Evolutionary conservation across 2,888 invertebrate genomes (phyloP).

Genomic region (Cynaeus angustus): DNA sequence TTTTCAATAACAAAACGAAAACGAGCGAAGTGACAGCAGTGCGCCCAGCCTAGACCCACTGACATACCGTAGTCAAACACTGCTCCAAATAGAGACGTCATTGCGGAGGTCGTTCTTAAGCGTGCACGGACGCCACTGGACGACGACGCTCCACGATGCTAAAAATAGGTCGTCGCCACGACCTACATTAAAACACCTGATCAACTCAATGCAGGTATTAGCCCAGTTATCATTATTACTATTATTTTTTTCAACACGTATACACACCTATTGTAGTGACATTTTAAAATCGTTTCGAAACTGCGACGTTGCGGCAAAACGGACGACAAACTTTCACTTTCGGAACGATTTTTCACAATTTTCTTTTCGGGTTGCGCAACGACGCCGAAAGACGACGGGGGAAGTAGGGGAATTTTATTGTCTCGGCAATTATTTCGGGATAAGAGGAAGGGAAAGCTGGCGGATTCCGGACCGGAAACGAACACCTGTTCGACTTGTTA

Average conservation of each 20-base stretch:
- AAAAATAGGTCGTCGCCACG: conserved; percentile 16
- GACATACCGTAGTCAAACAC: conserved; percentile 21
- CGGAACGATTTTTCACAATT: conserved; percentile 33
- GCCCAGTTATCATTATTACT: neutral
- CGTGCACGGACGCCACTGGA: conserved; percentile 7
- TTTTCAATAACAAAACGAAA: conserved; percentile 30
- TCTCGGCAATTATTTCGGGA: conserved; percentile 13
- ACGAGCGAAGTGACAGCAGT: conserved; percentile 9
- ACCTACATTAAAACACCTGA: conserved; percentile 36
- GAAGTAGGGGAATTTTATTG: neutral
- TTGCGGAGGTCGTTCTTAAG: conserved; percentile 18
- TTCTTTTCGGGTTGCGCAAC: conserved; percentile 14
- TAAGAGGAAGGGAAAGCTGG: neutral
- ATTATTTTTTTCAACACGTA: neutral
- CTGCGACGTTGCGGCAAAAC: conserved; percentile 16
- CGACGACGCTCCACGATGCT: conserved; percentile 3
- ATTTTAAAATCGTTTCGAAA: conserved; percentile 28
- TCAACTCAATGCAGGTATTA: conserved; percentile 4
- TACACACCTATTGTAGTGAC: conserved; percentile 24
- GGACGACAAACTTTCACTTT: conserved; percentile 34
- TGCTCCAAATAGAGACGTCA: conserved; percentile 26
- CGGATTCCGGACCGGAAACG: conserved; percentile 22
- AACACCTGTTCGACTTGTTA: conserved; percentile 34
- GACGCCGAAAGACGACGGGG: neutral
- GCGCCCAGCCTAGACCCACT: conserved; percentile 45